Conservation (phyloP, 2,113 vertebrate genomes). For the Amphilophus citrinellus region DNA sequence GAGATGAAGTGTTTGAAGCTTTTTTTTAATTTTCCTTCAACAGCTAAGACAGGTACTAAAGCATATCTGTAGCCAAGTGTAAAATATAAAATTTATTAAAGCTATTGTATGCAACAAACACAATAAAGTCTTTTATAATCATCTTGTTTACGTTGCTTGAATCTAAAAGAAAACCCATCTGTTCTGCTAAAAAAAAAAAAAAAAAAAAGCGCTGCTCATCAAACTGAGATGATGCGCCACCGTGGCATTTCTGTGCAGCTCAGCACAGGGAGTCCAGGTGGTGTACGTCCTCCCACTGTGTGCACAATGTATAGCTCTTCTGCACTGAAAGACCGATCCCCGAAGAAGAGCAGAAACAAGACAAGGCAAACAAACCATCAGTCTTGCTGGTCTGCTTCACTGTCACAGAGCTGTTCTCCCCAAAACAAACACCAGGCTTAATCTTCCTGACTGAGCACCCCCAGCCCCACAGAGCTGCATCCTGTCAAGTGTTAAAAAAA, state of each 20-base stretch:
- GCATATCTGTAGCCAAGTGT: not conserved
- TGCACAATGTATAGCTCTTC: slow-evolving; percentile 27
- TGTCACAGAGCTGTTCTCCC: slow-evolving; percentile 41
- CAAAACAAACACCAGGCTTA: slow-evolving; percentile 45
- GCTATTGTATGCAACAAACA: not conserved
- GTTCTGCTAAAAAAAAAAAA: not conserved
- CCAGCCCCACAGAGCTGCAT: slow-evolving; percentile 17
- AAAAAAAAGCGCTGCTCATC: slow-evolving; percentile 12
- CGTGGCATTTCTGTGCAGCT: slow-evolving; percentile 29
- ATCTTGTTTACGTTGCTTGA: not conserved
- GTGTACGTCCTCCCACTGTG: slow-evolving; percentile 17
- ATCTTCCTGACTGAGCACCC: slow-evolving; percentile 33
- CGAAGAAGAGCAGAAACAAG: slow-evolving; percentile 47
- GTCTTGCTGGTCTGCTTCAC: slow-evolving; percentile 42
- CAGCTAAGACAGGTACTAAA: not conserved
- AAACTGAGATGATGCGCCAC: slow-evolving; percentile 5
- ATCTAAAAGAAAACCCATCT: slow-evolving; percentile 27
- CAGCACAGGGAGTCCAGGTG: slow-evolving; percentile 59
- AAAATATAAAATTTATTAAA: not conserved
- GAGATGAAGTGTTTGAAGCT: slow-evolving; percentile 8
- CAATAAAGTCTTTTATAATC: not conserved
- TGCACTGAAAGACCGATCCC: slow-evolving; percentile 33
- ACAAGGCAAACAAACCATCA: slow-evolving; percentile 59
- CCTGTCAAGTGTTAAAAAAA: not conserved
- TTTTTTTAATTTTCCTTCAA: not conserved